Evolutionary conservation across 2,888 invertebrate species (phyloP).

Genomic region (Drosophila incognita): DNA sequence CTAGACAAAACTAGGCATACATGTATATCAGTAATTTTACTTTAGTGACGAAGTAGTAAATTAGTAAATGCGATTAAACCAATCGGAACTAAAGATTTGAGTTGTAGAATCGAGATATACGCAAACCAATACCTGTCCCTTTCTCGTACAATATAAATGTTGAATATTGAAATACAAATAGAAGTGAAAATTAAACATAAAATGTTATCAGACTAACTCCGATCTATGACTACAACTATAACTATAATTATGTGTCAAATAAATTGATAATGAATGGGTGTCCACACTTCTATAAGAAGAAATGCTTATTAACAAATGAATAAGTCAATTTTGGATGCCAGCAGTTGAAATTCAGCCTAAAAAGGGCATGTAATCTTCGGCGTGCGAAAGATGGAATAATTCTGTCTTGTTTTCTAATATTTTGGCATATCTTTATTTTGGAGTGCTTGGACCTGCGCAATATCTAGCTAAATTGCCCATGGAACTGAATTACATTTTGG

Average conservation of each 20-base stretch:
- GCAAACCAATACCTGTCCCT: background rate
- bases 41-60: background rate
- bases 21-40: background rate
- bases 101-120: background rate
- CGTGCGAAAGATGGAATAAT: background rate
- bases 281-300: background rate
- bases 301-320: background rate
- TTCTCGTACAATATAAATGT: background rate
- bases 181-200: no score
- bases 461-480: conserved; percentile 7
- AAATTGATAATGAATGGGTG: background rate
- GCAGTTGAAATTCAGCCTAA: background rate
- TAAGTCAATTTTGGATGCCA: background rate
- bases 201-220: background rate
- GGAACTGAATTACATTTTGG: conserved; percentile 4
- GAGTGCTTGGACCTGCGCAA: conserved; percentile 15
- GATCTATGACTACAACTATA: background rate
- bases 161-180: background rate
- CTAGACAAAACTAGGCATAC: background rate
- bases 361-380: background rate
- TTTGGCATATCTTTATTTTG: background rate
- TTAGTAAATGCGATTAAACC: background rate
- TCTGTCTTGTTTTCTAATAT: background rate
- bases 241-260: background rate
- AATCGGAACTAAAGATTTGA: background rate